Percentiles rank a stretch among this genome's conserved stretches.
Conservation (phyloP, 2,113 vertebrate species). For the Poeciliopsis prolifica region DNA sequence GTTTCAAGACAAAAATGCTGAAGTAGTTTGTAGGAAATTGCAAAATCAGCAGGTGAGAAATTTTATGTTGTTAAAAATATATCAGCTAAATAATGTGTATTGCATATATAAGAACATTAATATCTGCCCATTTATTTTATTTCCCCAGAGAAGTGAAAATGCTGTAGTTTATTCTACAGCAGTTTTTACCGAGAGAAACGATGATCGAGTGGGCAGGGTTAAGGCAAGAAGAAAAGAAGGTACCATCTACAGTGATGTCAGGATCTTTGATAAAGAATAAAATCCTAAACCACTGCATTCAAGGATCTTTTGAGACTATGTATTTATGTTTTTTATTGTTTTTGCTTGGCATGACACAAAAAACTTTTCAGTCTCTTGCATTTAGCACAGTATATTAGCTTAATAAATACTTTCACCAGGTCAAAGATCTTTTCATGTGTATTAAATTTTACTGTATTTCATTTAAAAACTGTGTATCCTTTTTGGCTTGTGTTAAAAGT, state of each 20-base stretch:
- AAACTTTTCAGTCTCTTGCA: no score
- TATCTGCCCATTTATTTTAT: neutral
- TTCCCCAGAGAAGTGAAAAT: neutral
- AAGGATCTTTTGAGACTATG: neutral
- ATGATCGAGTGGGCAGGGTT: neutral
- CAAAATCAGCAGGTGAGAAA: neutral
- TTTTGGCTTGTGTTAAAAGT: no score
- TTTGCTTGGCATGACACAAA: no score
- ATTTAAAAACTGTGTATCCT: no score
- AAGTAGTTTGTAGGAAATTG: neutral
- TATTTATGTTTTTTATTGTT: no score
- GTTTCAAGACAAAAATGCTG: neutral
- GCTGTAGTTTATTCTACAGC: fast-evolving
- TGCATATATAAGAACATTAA: fast-evolving
- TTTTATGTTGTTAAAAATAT: neutral
- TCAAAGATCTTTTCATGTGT: no score
- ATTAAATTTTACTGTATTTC: no score
- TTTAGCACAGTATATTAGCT: no score
- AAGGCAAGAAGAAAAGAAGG: neutral
- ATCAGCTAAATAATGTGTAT: neutral
- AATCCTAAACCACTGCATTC: neutral
- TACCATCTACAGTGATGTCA: neutral
- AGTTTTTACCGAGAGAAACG: neutral
- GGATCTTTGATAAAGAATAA: neutral
- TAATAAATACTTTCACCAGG: no score